Evolutionary conservation across 1,140 invertebrate genomes (phyloP).

Genomic region (Drosophila bocqueti): DNA sequence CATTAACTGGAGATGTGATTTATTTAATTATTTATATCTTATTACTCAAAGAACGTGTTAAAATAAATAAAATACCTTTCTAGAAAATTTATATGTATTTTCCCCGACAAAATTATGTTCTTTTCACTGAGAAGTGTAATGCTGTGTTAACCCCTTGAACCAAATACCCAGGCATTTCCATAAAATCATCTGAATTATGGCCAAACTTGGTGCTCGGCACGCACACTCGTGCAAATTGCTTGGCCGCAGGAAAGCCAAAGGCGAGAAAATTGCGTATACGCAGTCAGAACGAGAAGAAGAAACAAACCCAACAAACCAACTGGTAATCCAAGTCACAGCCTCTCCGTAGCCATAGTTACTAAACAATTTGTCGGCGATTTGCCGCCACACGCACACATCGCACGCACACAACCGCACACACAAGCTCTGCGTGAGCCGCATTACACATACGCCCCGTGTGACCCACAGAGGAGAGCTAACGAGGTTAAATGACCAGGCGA

Average conservation of each 20-base stretch:
- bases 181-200: conserved; percentile 26
- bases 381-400: conserved; percentile 15
- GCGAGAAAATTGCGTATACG: conserved; percentile 49
- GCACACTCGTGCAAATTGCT: conserved; percentile 2
- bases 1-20: too few relatives aligned
- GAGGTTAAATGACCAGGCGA: conserved; percentile 35
- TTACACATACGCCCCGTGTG: conserved; percentile 50
- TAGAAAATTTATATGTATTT: background rate
- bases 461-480: conserved; percentile 30
- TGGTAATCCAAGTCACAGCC: conserved; percentile 62
- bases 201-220: conserved; percentile 17
- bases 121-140: background rate
- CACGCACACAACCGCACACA: background rate
- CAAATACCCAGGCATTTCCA: conserved; percentile 3
- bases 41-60: too few relatives aligned
- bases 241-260: conserved; percentile 8
- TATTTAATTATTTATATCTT: too few relatives aligned
- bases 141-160: conserved; percentile 5
- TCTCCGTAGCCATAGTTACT: conserved; percentile 37
- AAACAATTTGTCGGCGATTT: conserved; percentile 76
- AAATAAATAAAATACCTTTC: background rate
- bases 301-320: conserved; percentile 42
- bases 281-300: conserved; percentile 9
- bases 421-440: conserved; percentile 13
- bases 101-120: background rate